Percentiles rank a stretch among this genome's conserved stretches.
These are phyloP conservation scores for Salmo trutta DNA, from an alignment of 2,797 vertebrate genomes.

Conservation along the genomic window DNA sequence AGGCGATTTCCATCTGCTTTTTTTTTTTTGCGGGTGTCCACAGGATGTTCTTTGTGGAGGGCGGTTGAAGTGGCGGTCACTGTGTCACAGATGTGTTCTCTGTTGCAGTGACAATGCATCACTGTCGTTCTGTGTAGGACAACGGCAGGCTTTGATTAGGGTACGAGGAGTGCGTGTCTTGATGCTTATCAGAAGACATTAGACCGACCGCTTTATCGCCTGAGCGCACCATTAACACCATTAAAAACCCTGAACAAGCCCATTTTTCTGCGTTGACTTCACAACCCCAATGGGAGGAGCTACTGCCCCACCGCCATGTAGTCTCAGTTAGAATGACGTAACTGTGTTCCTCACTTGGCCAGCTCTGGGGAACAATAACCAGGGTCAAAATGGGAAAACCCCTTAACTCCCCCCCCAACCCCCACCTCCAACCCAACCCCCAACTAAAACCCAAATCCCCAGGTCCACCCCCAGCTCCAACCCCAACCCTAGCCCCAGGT, in stretches of 20 bases:
- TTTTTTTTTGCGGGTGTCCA: conserved; percentile 13
- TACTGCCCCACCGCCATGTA: neutral
- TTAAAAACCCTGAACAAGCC: neutral
- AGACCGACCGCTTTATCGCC: neutral
- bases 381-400: neutral
- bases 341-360: neutral
- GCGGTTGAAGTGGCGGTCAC: conserved; percentile 50
- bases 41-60: conserved; percentile 36
- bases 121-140: conserved; percentile 18
- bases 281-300: neutral
- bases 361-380: neutral
- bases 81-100: conserved; percentile 46
- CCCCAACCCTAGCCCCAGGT: too few relatives aligned
- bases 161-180: conserved; percentile 23
- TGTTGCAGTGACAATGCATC: conserved; percentile 28
- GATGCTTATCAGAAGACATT: conserved; percentile 52
- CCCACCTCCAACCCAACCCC: neutral
- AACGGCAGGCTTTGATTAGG: conserved; percentile 43
- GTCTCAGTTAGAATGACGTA: neutral
- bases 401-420: neutral
- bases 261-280: neutral
- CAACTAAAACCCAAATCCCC: neutral
- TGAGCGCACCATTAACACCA: neutral
- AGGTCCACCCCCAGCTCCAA: too few relatives aligned
- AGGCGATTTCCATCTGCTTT: conserved; percentile 14